These are phyloP conservation scores for Porites lobata DNA, from an alignment of 92 coral and sea anemone species.

Conservation along the genomic window DNA sequence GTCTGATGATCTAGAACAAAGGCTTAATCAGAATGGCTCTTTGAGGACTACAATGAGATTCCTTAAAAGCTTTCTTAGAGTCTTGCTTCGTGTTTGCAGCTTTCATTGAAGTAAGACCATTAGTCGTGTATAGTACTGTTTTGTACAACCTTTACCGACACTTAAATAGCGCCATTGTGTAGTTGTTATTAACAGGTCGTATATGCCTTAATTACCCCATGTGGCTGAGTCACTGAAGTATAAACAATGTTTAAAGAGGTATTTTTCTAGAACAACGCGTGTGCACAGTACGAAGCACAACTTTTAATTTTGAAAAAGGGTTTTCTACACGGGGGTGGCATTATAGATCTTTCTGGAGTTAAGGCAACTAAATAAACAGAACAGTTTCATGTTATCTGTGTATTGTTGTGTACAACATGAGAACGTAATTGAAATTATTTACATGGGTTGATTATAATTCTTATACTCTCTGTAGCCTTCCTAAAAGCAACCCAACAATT, in stretches of 20 bases:
- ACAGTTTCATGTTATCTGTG: no score
- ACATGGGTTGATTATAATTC: neutral
- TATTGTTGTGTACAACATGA: neutral
- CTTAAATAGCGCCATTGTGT: neutral
- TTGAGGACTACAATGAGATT: no score
- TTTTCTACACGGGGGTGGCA: neutral
- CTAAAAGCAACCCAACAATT: neutral
- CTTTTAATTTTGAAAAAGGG: neutral
- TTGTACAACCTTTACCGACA: neutral
- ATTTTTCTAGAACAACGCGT: neutral
- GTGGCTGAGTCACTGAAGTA: neutral
- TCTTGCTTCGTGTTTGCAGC: neutral
- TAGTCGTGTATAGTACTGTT: neutral
- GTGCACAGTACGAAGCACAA: neutral
- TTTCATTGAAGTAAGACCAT: neutral
- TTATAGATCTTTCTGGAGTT: neutral
- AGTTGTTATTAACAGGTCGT: neutral
- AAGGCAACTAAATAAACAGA: no score
- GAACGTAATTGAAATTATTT: neutral
- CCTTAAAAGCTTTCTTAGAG: no score
- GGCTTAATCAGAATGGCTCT: no score
- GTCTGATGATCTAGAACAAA: no score
- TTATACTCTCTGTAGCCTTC: neutral
- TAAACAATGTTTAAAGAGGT: neutral
- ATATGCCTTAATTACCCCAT: neutral